Conservation (phyloP, 1,140 invertebrate species). For the Acromyrmex charruanus region DNA sequence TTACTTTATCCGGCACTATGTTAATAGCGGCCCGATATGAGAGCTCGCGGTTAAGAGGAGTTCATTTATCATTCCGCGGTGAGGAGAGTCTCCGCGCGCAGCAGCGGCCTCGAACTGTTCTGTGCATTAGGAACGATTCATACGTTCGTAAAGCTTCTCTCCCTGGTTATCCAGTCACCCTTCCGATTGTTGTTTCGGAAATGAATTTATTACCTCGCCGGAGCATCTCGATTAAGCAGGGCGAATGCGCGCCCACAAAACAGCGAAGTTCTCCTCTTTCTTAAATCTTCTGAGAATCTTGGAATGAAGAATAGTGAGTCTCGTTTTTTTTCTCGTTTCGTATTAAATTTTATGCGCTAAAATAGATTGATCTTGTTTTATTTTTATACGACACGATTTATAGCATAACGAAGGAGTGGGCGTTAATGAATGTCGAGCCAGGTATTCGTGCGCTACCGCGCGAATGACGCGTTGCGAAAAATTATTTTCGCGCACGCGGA, state of each 20-base stretch:
- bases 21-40: constrained; percentile 86
- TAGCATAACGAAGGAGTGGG: not conserved
- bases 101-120: constrained; percentile 74
- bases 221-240: constrained; percentile 49
- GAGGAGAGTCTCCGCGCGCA: constrained; percentile 55
- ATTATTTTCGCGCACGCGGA: constrained; percentile 43
- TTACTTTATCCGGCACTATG: constrained; percentile 86
- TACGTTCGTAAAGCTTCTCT: constrained; percentile 56
- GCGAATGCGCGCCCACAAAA: constrained; percentile 18
- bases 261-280: not conserved
- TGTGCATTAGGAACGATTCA: constrained; percentile 79
- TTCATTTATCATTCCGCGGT: constrained; percentile 85
- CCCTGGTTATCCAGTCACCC: constrained; percentile 26
- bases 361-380: constrained; percentile 1
- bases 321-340: not conserved
- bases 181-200: constrained; percentile 58
- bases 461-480: constrained; percentile 17
- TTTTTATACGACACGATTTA: constrained; percentile 1
- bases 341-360: not conserved
- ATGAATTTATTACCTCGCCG: constrained; percentile 59
- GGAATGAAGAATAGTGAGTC: not conserved
- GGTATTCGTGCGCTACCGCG: constrained; percentile 5
- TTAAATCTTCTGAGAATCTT: not conserved
- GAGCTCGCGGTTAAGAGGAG: constrained; percentile 84
- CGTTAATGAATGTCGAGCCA: constrained; percentile 24